Evolutionary conservation across 2,113 vertebrate genomes (phyloP), one percentile per base, ranked within the genome.

Genomic region (Loxodonta africana): DNA sequence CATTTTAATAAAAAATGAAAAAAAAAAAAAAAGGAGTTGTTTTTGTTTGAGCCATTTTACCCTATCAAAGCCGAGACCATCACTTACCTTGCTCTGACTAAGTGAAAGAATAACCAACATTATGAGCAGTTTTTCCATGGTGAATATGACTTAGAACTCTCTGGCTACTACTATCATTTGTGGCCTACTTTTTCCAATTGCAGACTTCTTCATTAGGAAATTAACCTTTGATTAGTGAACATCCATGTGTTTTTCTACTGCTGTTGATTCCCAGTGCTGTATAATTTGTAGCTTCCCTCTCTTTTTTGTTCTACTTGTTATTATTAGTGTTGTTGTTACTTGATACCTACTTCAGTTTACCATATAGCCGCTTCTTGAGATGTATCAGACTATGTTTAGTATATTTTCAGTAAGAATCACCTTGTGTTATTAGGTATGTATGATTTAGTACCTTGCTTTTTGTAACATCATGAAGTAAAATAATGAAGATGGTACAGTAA

Each of bases 131-230:
- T 53, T 67, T 80, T 83, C 18, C 26, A 4, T 88, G 63, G 26
- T 88, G 65, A 44, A 5, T 48, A 30, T 91, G 65, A 93, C 28
- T 46, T 90, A 85, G 33, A 33, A 73, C 25, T 77, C 15, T 63
- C 33, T 97, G 78, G 63, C 71, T 93, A 10, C 30, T 80, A 1
- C 65, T 57, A 17, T 57, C 53, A 17, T 57, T 57, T 57, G 15
- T 57, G 12, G 53, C 60, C 30, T 69, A n/a, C 30, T 25, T 93
- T 51, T 89, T 95, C 26, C 2, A n/a, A 30, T 57, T 93, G 51
- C 33, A 95, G 17, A 88, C 18, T 84, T 96, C 60, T 88, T 95
- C 25, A 37, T 82, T 95, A 85, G 73, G 28, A 81, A 53, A 85
- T 86, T 88, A 91, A 62, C 18, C 28, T 88, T 88, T 88, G 44